These are phyloP conservation scores for Drosophila tsacasi DNA, from an alignment of 1,140 invertebrate species.

Conservation along the genomic window DNA sequence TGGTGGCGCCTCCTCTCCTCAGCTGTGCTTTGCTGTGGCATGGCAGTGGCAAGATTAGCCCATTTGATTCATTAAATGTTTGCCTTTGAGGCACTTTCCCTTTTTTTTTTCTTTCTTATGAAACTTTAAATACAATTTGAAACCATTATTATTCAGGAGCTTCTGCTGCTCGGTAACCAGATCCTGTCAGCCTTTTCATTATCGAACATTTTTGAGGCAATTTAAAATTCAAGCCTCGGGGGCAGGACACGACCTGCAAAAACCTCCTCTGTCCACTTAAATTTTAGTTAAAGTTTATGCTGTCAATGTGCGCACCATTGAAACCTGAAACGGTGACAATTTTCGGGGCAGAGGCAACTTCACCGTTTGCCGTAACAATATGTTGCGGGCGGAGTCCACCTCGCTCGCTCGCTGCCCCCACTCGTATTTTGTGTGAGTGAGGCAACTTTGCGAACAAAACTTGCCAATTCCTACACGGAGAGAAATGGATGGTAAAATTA, in stretches of 20 bases:
- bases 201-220: constrained; percentile 48
- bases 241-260: background rate
- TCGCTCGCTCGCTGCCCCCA: background rate
- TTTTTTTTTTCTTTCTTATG: background rate
- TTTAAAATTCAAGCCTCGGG: constrained; percentile 50
- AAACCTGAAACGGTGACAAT: constrained; percentile 75
- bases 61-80: constrained; percentile 20
- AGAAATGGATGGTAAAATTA: background rate
- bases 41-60: constrained; percentile 8
- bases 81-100: background rate
- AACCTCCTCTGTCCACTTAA: constrained; percentile 30
- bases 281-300: constrained; percentile 71
- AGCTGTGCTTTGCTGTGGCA: background rate
- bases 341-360: constrained; percentile 68
- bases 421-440: constrained; percentile 20
- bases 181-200: constrained; percentile 31
- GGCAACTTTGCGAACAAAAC: constrained; percentile 59
- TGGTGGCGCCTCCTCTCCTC: background rate
- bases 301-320: constrained; percentile 76
- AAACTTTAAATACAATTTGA: constrained; percentile 37
- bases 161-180: constrained; percentile 10
- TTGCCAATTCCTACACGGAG: constrained; percentile 19
- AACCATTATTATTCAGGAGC: constrained; percentile 36
- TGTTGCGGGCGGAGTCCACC: constrained; percentile 54
- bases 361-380: constrained; percentile 70